phyloP scores from a whole-genome alignment of 1,140 invertebrate species.

The Leptinotarsa texana region DNA sequence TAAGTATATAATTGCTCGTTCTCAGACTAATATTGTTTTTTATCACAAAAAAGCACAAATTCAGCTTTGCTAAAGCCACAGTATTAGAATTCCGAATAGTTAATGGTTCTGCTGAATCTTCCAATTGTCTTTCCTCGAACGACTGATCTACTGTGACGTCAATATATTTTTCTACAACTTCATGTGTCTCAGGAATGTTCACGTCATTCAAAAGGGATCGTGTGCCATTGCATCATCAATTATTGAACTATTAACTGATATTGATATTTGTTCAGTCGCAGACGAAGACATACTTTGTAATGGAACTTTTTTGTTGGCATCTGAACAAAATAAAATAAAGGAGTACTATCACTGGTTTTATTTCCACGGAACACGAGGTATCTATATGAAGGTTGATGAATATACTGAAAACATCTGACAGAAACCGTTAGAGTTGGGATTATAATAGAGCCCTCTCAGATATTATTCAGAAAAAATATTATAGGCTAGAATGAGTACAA shows the following conservation, averaged over 20 bases:
- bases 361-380: slow-evolving; percentile 18
- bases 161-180: slow-evolving; percentile 39
- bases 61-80: slow-evolving; percentile 33
- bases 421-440: slow-evolving; percentile 16
- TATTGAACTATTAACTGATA: slow-evolving; percentile 36
- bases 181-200: slow-evolving; percentile 33
- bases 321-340: slow-evolving; percentile 8
- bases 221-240: slow-evolving; percentile 35
- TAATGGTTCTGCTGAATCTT: slow-evolving; percentile 36
- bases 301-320: too few species aligned
- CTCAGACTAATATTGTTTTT: slow-evolving; percentile 30
- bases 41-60: slow-evolving; percentile 37
- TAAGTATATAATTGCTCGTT: slow-evolving; percentile 15
- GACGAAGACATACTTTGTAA: too few species aligned
- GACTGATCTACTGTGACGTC: slow-evolving; percentile 37
- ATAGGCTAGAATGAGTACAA: neutral
- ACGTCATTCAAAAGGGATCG: slow-evolving; percentile 37
- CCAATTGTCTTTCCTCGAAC: slow-evolving; percentile 32
- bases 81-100: slow-evolving; percentile 36
- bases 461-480: neutral
- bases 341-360: slow-evolving; percentile 1
- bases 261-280: slow-evolving; percentile 14
- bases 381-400: slow-evolving; percentile 12
- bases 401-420: slow-evolving; percentile 31
- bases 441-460: too few species aligned